Evolutionary conservation across 2,888 invertebrate genomes (phyloP).

Genomic region (Patella depressa): DNA sequence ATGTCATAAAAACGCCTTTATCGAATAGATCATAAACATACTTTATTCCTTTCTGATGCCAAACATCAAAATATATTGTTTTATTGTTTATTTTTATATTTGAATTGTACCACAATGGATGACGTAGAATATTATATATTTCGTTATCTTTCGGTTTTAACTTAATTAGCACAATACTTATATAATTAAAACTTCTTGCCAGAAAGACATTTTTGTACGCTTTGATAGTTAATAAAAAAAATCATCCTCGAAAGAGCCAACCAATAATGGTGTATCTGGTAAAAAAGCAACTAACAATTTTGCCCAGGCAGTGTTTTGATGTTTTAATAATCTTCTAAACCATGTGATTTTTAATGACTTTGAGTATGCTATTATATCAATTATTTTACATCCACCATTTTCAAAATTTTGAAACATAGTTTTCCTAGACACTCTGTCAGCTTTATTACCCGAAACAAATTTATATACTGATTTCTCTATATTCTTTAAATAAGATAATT

Average conservation of each 20-base stretch:
- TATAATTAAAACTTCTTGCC: no score
- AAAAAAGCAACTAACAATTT: neutral
- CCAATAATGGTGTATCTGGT: neutral
- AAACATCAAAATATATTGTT: no score
- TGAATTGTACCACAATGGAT: no score
- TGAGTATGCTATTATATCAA: neutral
- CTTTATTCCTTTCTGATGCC: no score
- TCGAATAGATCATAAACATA: no score
- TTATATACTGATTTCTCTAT: neutral
- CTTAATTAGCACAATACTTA: no score
- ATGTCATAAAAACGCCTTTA: no score
- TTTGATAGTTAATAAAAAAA: neutral
- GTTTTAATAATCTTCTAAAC: neutral
- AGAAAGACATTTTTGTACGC: neutral
- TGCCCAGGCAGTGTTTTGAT: neutral
- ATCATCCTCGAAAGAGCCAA: neutral
- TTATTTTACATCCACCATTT: conserved; percentile 1
- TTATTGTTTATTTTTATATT: no score
- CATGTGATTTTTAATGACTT: neutral
- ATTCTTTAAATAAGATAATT: neutral
- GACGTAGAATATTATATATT: no score
- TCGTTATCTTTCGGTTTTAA: no score
- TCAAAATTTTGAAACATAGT: neutral
- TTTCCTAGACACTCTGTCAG: neutral
- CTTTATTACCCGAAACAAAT: neutral